Conservation (phyloP, 1,140 invertebrate species). For the Cotesia typhae region DNA sequence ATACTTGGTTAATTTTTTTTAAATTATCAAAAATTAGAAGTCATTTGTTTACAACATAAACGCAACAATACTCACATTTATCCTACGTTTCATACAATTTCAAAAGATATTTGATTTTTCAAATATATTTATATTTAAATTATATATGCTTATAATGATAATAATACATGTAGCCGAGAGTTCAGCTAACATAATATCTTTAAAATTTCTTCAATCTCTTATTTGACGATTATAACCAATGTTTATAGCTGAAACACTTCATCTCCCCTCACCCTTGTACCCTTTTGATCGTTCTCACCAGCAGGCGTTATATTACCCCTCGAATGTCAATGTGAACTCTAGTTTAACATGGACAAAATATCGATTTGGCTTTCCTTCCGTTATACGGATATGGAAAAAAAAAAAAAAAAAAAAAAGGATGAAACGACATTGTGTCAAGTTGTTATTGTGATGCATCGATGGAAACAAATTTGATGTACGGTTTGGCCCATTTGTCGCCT, state of each 20-base stretch:
- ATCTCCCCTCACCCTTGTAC: constrained; percentile 6
- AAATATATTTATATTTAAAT: not conserved
- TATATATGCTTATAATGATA: not conserved
- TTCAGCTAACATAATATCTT: not conserved
- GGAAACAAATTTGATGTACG: constrained; percentile 34
- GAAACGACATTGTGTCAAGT: constrained; percentile 30
- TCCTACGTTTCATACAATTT: too few species aligned
- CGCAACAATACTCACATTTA: too few species aligned
- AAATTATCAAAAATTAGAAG: too few species aligned
- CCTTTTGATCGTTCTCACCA: constrained; percentile 33
- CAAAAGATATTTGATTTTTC: not conserved
- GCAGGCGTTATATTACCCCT: constrained; percentile 24
- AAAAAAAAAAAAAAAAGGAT: constrained; percentile 21
- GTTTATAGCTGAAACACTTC: constrained; percentile 33
- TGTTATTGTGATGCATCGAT: constrained; percentile 36
- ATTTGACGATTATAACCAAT: constrained; percentile 22
- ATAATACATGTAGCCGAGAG: not conserved
- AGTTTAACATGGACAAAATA: constrained; percentile 33
- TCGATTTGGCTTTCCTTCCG: constrained; percentile 30
- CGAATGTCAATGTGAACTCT: not conserved
- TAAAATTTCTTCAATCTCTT: constrained; percentile 26
- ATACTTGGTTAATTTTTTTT: too few species aligned
- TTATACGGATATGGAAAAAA: not conserved
- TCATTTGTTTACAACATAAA: too few species aligned
- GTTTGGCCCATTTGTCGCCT: constrained; percentile 36